Evolutionary conservation across 2,113 vertebrate species (phyloP), one percentile per base, ranked within the genome.

Genomic region (Onychostoma macrolepis): DNA sequence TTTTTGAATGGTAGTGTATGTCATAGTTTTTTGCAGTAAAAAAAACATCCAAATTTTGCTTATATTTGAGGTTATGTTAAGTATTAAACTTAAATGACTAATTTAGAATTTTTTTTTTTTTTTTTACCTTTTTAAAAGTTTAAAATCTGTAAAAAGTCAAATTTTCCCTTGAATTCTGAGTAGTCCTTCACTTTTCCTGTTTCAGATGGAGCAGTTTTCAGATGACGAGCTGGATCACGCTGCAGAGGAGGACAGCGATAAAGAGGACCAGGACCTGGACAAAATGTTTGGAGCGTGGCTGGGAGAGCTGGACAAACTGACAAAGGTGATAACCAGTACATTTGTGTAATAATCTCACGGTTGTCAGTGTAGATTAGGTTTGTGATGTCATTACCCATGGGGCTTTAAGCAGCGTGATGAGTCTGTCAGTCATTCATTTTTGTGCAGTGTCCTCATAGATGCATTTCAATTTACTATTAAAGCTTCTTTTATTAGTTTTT

Each of bases 251-350:
- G 98, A 99, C 85, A 99, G 98, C 48, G 98, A 99, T 92, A 97
- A 99, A 91, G 98, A 99, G 89, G 98, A 99, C 91, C 97, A 99
- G 90, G 98, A 99, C 93, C 94, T 99, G 78, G 98, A 99, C 90
- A 96, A 98, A 94, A 99, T 99, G 98, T 99, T 99, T 93, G 98
- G 98, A 72, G 97, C 97, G 67, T 99, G 98, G 98, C 94, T 99
- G 15, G 98, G 98, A 41, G 98, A 99, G 88, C 94, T 99, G 85
- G 98, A 99, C 91, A 98, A 96, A 90, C 97, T 99, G 61, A 99
- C 98, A 56, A 97, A 99, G 97, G 98, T 99, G 85, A 93, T 24
- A 48, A 28, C 3, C 45, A 33, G 75, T 11, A 9, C 1, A 78
- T 78, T 2, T 53, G 7, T 53, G n/a, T 53, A 21, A 30, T 78